Conservation (phyloP, 2,113 vertebrate species). For the Pygoscelis antarcticus region DNA sequence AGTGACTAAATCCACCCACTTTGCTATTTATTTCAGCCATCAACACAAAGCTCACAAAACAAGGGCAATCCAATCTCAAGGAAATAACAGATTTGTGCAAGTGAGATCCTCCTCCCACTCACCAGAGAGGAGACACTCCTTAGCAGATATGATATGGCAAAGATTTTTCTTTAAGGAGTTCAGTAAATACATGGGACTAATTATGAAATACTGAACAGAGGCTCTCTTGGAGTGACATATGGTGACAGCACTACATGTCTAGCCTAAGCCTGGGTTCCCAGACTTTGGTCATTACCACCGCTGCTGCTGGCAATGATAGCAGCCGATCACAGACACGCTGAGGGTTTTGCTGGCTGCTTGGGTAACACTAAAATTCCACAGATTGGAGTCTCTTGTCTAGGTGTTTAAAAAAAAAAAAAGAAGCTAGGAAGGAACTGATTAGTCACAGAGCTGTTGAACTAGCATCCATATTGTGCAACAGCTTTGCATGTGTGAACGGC, state of each 20-base stretch:
- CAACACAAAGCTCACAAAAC: constrained; percentile 44
- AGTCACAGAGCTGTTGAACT: background rate
- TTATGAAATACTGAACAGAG: background rate
- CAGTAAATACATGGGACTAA: background rate
- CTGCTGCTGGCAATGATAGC: background rate
- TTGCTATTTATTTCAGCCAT: constrained; percentile 23
- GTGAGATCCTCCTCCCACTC: constrained; percentile 27
- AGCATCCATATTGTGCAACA: background rate
- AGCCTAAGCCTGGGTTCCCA: background rate
- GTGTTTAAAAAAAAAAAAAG: background rate
- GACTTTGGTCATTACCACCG: constrained; percentile 1
- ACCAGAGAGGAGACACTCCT: background rate
- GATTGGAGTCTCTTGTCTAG: background rate
- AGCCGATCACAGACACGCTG: background rate
- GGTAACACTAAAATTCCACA: background rate
- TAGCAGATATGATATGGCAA: background rate
- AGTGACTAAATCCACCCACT: constrained; percentile 44
- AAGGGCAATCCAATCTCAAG: constrained; percentile 21
- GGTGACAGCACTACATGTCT: constrained; percentile 1
- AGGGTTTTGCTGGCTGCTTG: constrained; percentile 24
- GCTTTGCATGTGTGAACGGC: background rate
- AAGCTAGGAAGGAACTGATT: background rate
- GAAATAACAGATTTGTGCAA: constrained; percentile 15
- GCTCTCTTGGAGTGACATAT: background rate
- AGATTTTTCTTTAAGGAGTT: background rate